Base-by-base conservation (phyloP, 2,113 vertebrate species). In the Elephantulus edwardii region DNA sequence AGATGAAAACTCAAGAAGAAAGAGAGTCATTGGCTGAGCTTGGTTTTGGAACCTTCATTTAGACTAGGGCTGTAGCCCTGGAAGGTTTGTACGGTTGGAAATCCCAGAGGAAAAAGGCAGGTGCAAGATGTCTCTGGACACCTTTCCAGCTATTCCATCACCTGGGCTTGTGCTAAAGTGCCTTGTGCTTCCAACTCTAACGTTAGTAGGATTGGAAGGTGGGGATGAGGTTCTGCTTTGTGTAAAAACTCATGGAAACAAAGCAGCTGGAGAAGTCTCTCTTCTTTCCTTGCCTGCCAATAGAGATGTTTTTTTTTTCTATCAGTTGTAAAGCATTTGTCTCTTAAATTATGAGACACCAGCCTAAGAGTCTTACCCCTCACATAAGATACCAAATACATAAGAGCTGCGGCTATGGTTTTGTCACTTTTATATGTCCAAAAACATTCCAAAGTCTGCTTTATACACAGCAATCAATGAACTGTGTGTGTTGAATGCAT, bases 311-410 rank as follows among this genome's bases (percentile, higher is more conserved):
- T n/a, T 81, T 88, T 8, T 70, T 91, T 77, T 38, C 38, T 64
- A 24, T 10, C 68, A 58, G 6, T 48, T 30, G 33, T 19, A 38
- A 87, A 56, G 26, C n/a, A 35, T 30, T 85, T 62, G 24, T 74
- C 48, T n/a, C 70, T 92, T 92, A 50, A 89, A 64, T 35, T n/a
- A 17, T 52, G 33, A 95, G 83, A 50, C 58, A 58, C 16, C 19
- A 68, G 11, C 28, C 20, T 8, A 33, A 74, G 26, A 74, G 17
- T 66, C 64, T 86, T 60, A 74, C 14, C 8, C 81, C 91, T 75
- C 62, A 38, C 56, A 52, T 0, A 20, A 64, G 20, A 38, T 8
- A 19, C 4, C 17, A 88, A 83, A 62, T 81, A 38, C 35, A 35
- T 68, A 70, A 24, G 28, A n/a, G 14, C 40, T 75, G 24, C 12